phyloP scores from a whole-genome alignment of 1,140 invertebrate genomes.

The Zelostemma sp. region DNA sequence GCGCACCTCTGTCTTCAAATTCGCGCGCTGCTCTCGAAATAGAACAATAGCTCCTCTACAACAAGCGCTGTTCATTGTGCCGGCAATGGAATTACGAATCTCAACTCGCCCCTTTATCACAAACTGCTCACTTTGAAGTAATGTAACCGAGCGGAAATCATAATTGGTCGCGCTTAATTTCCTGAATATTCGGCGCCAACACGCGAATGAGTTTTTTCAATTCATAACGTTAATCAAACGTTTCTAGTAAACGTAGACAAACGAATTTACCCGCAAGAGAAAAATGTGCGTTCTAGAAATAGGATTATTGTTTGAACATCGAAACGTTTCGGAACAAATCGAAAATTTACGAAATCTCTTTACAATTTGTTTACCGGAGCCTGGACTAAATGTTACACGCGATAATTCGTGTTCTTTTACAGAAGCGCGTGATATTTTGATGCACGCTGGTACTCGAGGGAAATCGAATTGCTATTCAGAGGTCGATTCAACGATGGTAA shows the following conservation, averaged over 20 bases:
- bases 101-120: background rate
- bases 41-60: constrained; percentile 28
- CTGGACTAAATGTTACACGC: constrained; percentile 21
- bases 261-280: no score
- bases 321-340: no score
- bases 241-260: no score
- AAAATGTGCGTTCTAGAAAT: no score
- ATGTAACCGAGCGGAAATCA: background rate
- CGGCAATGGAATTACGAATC: constrained; percentile 26
- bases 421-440: constrained; percentile 28
- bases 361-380: background rate
- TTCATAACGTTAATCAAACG: no score
- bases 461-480: constrained; percentile 42
- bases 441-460: constrained; percentile 25
- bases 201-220: no score
- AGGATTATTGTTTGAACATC: no score
- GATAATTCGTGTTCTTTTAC: constrained; percentile 25
- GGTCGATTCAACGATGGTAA: constrained; percentile 36
- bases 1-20: constrained; percentile 24
- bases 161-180: background rate
- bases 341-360: no score
- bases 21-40: constrained; percentile 34
- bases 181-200: no score
- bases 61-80: constrained; percentile 16
- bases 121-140: constrained; percentile 13